Conservation (phyloP, 2,888 invertebrate species). For the Dynastes tityus region DNA sequence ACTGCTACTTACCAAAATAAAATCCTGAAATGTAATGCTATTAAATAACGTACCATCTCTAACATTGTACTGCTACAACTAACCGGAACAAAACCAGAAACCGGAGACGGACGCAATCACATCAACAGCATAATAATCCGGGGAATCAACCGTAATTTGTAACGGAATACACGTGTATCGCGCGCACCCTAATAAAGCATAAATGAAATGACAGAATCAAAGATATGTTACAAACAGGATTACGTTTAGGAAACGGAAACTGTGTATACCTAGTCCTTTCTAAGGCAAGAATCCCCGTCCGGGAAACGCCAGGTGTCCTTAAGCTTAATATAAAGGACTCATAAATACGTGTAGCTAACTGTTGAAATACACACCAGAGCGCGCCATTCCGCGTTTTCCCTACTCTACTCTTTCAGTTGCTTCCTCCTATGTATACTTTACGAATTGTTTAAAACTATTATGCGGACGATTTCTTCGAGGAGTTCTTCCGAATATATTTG, state of each 20-base stretch:
- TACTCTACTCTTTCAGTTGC: not conserved
- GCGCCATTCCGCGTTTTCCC: slow-evolving; percentile 4
- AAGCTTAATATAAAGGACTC: slow-evolving; percentile 54
- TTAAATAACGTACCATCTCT: not conserved
- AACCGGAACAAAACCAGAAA: slow-evolving; percentile 32
- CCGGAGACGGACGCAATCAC: slow-evolving; percentile 39
- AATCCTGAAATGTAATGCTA: not conserved
- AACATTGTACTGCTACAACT: slow-evolving; percentile 11
- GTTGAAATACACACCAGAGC: slow-evolving; percentile 34
- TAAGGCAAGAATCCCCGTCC: slow-evolving; percentile 44
- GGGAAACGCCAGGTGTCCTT: slow-evolving; percentile 57
- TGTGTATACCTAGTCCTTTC: slow-evolving; percentile 48
- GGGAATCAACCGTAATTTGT: slow-evolving; percentile 38
- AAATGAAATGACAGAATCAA: slow-evolving; percentile 48
- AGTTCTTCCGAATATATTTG: too few relatives aligned
- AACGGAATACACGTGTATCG: slow-evolving; percentile 28
- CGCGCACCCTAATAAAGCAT: slow-evolving; percentile 40
- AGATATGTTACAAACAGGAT: slow-evolving; percentile 55
- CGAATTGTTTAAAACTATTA: too few relatives aligned
- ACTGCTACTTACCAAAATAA: not conserved
- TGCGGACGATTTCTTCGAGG: too few relatives aligned
- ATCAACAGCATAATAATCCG: slow-evolving; percentile 34
- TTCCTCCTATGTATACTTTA: not conserved
- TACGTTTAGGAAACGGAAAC: slow-evolving; percentile 52
- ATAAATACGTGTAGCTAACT: slow-evolving; percentile 43